Base-by-base conservation (phyloP, 2,113 vertebrate species). In the Mus spicilegus region DNA sequence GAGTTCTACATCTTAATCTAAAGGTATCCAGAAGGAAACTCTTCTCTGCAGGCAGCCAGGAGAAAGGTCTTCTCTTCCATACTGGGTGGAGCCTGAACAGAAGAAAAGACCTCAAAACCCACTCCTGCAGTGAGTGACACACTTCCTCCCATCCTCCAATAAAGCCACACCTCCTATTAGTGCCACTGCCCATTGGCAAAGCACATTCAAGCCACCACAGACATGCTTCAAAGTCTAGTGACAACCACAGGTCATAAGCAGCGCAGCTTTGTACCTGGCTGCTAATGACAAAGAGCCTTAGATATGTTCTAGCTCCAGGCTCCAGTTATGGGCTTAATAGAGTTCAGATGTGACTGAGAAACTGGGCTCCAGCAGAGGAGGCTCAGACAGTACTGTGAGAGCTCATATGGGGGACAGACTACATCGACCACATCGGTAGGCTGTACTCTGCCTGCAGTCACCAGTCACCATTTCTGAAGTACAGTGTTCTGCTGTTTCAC, bases 351-450 rank as follows among this genome's bases (percentile, higher is more conserved):
- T 24, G 26, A 39, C 2, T 20, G 14, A 7, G 63, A 69, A 70
- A 80, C 24, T n/a, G 12, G 0, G 0, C 7, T 46, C 51, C 17
- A 4, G 1, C 0, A 22, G 49, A 61, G n/a, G 58, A 42, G 78
- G 28, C 6, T 36, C n/a, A 58, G 58, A 14, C 8, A 0, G 2
- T 42, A 26, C 2, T 19, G 8, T 6, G 1, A 19, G 28, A 51
- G 24, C 17, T 4, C 12, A 3, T 16, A 3, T 36, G 1, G 28
- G 42, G 87, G 82, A 2, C 2, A 1, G 51, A 12, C n/a, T 42
- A 14, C 19, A n/a, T 36, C 54, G 8, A 0, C 17, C 67, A 33
- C 36, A 5, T 20, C n/a, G 14, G 1, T 13, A 70, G 19, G 11
- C 72, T 28, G 9, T 0, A 1, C 12, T 42, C 61, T 33, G 28